A percentile compares a stretch with the other conserved stretches of the same genome.
phyloP scores from a whole-genome alignment of 2,113 vertebrate species.

The Naja naja region DNA sequence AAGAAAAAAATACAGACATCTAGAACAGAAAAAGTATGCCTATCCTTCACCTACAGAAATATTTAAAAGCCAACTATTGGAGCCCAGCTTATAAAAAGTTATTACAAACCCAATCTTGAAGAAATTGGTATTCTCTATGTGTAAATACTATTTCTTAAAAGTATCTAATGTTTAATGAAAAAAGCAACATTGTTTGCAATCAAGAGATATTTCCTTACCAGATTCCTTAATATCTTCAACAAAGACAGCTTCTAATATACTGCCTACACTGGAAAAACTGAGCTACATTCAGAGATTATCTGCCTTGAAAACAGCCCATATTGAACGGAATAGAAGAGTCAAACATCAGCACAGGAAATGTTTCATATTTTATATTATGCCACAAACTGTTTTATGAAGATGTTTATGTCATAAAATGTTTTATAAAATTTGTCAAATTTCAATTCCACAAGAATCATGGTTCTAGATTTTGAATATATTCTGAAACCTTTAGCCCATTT shows the following conservation, averaged over 20 bases:
- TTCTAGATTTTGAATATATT: neutral
- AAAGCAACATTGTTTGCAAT: neutral
- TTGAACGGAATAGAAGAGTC: neutral
- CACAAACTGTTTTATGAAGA: neutral
- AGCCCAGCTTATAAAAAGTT: neutral
- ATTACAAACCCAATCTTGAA: neutral
- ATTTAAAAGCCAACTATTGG: neutral
- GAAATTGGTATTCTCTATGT: neutral
- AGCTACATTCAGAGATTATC: neutral
- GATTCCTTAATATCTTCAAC: neutral
- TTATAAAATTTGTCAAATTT: neutral
- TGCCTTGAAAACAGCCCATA: neutral
- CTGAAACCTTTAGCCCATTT: neutral
- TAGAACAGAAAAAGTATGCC: neutral
- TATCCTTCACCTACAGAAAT: neutral
- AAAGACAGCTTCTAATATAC: neutral
- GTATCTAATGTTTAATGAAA: neutral
- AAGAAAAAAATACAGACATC: neutral
- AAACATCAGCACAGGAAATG: neutral
- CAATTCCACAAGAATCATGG: neutral
- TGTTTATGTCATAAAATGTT: neutral
- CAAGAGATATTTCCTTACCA: neutral
- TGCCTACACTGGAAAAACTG: neutral
- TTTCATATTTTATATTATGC: neutral
- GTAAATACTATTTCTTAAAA: neutral